Evolutionary conservation across 2,797 vertebrate species (phyloP), one percentile per base, ranked within the genome.

Genomic region (Protonibea diacanthus): DNA sequence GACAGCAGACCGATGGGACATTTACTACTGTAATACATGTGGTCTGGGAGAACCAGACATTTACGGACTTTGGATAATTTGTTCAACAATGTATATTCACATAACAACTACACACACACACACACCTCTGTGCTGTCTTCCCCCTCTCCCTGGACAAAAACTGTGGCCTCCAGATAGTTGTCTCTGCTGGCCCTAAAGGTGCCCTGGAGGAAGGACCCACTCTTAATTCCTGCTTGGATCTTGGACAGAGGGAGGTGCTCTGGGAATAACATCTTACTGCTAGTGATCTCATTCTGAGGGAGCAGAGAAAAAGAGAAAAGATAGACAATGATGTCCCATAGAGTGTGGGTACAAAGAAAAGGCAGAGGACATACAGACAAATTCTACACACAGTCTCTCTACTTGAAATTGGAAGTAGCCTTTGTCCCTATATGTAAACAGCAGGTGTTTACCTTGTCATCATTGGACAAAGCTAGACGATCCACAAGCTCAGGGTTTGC

Each of bases 81-180:
- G 11, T 63, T 66, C 20, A 74, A 47, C 29, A 62, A 5, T 57
- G 17, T 12, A 57, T 21, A 45, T 21, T 52, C 3, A 65, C 15
- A 71, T n/a, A 4, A 61, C 27, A 78, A n/a, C 67, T 2, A 9
- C 3, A 44, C 17, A 56, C 18, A 42, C 27, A 67, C 51, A 76
- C 76, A 48, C 53, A 96, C 98, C 96, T 99, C 98, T 85, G 92
- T 97, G 83, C 93, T 92, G 62, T 98, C 96, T 67, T 95, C 95
- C 13, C 85, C 93, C 20, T 99, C 97, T 82, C 97, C 95, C 63
- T 99, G 97, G 82, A 99, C 90, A 92, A 97, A 99, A 21, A 99
- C 97, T 0, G 96, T 97, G 60, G 96, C 98, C 93, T 99, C 98
- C 88, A 99, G 95, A 85, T 98, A 99, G 94, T 99, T 99, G 87